A percentile compares a stretch with the other conserved stretches of the same genome.
Evolutionary conservation across 2,888 invertebrate genomes (phyloP).

Genomic region (Pemphredon lugubris): DNA sequence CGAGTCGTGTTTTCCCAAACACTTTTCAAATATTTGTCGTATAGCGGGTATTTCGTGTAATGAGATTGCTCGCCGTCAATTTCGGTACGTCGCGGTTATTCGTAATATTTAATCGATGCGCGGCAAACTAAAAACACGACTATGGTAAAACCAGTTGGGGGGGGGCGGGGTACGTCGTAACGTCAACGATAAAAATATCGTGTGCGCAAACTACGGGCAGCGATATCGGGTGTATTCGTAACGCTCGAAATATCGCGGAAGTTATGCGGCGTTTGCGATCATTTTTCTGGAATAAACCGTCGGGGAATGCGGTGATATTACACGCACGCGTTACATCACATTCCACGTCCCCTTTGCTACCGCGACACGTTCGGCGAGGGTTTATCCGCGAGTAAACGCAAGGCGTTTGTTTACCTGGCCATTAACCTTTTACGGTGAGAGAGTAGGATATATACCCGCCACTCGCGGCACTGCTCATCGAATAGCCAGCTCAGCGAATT

Average conservation of each 20-base stretch:
- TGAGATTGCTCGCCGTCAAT: too few relatives aligned
- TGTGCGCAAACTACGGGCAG: constrained; percentile 43
- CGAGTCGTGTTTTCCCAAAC: too few relatives aligned
- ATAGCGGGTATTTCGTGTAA: too few relatives aligned
- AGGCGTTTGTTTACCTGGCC: too few relatives aligned
- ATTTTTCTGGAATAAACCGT: constrained; percentile 49
- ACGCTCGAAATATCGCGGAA: constrained; percentile 52
- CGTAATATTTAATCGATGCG: constrained; percentile 49
- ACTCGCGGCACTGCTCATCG: too few relatives aligned
- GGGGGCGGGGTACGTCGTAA: constrained; percentile 23
- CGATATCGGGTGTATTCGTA: constrained; percentile 45
- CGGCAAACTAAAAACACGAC: constrained; percentile 16
- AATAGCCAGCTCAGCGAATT: too few relatives aligned
- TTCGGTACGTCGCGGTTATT: background rate
- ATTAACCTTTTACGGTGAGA: too few relatives aligned
- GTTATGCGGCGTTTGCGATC: constrained; percentile 34
- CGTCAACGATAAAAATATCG: constrained; percentile 51
- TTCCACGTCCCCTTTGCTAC: constrained; percentile 18
- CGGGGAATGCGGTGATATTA: constrained; percentile 45
- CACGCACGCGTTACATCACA: constrained; percentile 13
- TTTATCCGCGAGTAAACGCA: too few relatives aligned
- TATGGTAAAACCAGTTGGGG: too few relatives aligned
- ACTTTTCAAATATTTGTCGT: too few relatives aligned
- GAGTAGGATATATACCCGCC: too few relatives aligned
- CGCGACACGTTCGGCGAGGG: too few relatives aligned